A percentile compares a stretch with the other conserved stretches of the same genome.
Conservation (phyloP, 2,888 invertebrate genomes). For the Epistrophella euchroma region DNA sequence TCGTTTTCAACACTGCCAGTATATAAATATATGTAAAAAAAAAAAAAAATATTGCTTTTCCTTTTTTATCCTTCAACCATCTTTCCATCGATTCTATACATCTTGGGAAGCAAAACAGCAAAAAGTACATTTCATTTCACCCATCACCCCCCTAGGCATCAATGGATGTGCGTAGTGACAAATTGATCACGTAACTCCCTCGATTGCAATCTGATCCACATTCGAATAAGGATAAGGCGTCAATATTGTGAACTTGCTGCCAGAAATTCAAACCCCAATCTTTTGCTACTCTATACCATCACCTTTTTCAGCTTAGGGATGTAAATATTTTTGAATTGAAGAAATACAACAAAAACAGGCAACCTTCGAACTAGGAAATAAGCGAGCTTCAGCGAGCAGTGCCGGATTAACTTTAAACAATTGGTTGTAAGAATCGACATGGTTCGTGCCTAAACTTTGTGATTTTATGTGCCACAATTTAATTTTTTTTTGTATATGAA, state of each 20-base stretch:
- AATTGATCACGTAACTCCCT: constrained; percentile 73
- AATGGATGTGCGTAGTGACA: constrained; percentile 49
- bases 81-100: background rate
- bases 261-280: constrained; percentile 11
- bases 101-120: background rate
- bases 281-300: background rate
- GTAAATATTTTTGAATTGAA: constrained; percentile 59
- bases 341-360: constrained; percentile 10
- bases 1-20: constrained; percentile 17
- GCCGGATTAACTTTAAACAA: background rate
- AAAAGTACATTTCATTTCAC: constrained; percentile 5
- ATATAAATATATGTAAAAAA: background rate
- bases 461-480: too few relatives aligned
- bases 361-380: constrained; percentile 8
- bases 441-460: too few relatives aligned
- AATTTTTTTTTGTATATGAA: too few relatives aligned
- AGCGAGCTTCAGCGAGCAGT: background rate
- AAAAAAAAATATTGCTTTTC: constrained; percentile 1
- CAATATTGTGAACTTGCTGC: constrained; percentile 51
- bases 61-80: background rate
- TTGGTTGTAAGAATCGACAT: background rate
- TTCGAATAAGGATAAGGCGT: constrained; percentile 57
- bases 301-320: constrained; percentile 26
- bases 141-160: background rate
- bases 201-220: constrained; percentile 72